These are phyloP conservation scores for Pseudomyrmex concolor DNA, from an alignment of 1,140 invertebrate species.

Conservation along the genomic window DNA sequence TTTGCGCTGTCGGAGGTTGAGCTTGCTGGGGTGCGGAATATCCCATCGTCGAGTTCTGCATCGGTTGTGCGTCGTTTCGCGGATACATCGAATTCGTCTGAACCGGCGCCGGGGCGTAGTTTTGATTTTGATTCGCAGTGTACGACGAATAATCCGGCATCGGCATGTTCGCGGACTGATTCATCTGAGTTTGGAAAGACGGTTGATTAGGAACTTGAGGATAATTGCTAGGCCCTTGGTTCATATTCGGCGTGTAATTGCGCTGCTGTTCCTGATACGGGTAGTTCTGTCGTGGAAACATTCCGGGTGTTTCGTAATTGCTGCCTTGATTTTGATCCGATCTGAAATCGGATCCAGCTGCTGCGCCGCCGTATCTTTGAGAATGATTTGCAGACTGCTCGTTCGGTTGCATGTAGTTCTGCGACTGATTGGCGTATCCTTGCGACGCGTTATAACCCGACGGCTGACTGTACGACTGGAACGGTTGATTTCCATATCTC, in stretches of 20 bases:
- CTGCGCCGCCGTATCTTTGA: constrained; percentile 69
- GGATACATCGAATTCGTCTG: constrained; percentile 71
- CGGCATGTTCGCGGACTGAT: constrained; percentile 74
- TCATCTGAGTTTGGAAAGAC: constrained; percentile 73
- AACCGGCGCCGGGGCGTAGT: constrained; percentile 66
- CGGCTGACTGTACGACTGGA: constrained; percentile 77
- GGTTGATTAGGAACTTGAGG: constrained; percentile 73
- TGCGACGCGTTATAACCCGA: constrained; percentile 74
- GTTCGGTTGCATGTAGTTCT: constrained; percentile 75
- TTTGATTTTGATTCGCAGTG: constrained; percentile 75
- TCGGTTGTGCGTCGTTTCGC: constrained; percentile 70
- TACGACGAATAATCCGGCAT: constrained; percentile 79
- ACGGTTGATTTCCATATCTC: constrained; percentile 78
- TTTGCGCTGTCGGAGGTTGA: constrained; percentile 67
- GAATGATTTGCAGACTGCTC: constrained; percentile 74
- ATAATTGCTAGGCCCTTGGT: constrained; percentile 78
- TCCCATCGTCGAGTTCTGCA: constrained; percentile 73
- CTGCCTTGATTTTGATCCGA: constrained; percentile 74
- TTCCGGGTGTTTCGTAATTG: constrained; percentile 78
- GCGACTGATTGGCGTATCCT: constrained; percentile 74
- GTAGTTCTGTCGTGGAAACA: constrained; percentile 78
- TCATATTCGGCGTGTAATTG: constrained; percentile 77
- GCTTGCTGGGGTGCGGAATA: constrained; percentile 69
- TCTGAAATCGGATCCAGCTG: constrained; percentile 74
- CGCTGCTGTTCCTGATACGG: constrained; percentile 77